phyloP scores from a whole-genome alignment of 2,113 vertebrate genomes.

The Laticauda colubrina region DNA sequence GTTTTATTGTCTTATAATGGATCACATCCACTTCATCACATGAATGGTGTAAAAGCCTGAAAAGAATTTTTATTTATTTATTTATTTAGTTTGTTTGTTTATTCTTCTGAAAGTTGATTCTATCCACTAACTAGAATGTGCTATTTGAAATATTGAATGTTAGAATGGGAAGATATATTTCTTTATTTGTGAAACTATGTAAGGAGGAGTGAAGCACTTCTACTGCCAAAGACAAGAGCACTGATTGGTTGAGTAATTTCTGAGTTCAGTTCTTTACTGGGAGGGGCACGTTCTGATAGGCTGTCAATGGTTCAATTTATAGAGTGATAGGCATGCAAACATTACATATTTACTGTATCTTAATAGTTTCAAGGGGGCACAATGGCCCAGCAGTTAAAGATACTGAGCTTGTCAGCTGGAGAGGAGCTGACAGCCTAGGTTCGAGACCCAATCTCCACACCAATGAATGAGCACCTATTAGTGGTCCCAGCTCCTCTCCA shows the following conservation, averaged over 20 bases:
- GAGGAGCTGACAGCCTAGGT: no score
- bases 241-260: background rate
- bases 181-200: background rate
- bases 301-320: background rate
- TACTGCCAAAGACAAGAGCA: background rate
- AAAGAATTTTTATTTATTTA: background rate
- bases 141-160: no score
- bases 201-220: no score
- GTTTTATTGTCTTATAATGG: background rate
- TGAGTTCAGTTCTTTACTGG: background rate
- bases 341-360: background rate
- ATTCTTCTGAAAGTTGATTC: no score
- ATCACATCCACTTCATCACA: background rate
- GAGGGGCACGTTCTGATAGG: background rate
- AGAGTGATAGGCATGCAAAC: background rate
- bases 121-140: no score
- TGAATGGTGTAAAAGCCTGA: background rate
- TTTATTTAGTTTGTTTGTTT: no score
- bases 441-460: fast-evolving
- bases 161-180: background rate
- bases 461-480: no score
- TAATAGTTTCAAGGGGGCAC: background rate
- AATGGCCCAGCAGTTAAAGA: no score
- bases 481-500: no score
- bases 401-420: no score